A percentile compares a stretch with the other conserved stretches of the same genome.
Evolutionary conservation across 2,113 vertebrate species (phyloP).

Genomic region (Petrocephalus zakoni): DNA sequence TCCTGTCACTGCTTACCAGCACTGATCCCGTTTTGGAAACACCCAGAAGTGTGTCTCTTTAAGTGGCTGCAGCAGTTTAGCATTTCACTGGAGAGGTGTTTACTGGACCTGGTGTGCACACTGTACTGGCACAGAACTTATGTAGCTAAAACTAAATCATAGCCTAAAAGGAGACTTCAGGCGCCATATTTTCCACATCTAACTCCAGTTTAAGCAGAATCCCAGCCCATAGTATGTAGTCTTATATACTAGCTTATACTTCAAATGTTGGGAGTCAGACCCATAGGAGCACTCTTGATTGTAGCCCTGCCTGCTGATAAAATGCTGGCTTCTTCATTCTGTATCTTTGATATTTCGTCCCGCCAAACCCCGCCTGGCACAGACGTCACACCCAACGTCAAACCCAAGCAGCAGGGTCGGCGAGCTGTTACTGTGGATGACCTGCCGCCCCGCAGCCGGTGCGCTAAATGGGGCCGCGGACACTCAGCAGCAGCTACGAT

Average conservation of each 20-base stretch:
- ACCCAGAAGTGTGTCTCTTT: conserved; percentile 43
- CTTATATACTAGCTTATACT: neutral
- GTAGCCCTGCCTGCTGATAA: neutral
- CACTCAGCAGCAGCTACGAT: neutral
- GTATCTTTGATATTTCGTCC: neutral
- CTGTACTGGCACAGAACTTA: neutral
- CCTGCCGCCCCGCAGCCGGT: neutral
- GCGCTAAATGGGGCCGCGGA: neutral
- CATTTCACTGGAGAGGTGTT: neutral
- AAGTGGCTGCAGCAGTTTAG: conserved; percentile 31
- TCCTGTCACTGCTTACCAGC: conserved; percentile 56
- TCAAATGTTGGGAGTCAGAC: neutral
- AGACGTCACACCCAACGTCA: neutral
- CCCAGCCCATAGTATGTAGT: neutral
- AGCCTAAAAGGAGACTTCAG: neutral
- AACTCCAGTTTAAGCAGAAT: neutral
- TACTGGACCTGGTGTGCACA: neutral
- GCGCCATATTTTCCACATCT: neutral
- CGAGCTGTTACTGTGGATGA: neutral
- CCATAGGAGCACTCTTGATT: neutral
- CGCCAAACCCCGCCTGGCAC: neutral
- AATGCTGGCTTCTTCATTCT: neutral
- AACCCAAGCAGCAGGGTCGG: neutral
- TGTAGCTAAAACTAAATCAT: neutral
- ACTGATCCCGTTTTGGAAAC: conserved; percentile 62